Conservation (phyloP, 2,797 vertebrate genomes). For the Alosa sapidissima region DNA sequence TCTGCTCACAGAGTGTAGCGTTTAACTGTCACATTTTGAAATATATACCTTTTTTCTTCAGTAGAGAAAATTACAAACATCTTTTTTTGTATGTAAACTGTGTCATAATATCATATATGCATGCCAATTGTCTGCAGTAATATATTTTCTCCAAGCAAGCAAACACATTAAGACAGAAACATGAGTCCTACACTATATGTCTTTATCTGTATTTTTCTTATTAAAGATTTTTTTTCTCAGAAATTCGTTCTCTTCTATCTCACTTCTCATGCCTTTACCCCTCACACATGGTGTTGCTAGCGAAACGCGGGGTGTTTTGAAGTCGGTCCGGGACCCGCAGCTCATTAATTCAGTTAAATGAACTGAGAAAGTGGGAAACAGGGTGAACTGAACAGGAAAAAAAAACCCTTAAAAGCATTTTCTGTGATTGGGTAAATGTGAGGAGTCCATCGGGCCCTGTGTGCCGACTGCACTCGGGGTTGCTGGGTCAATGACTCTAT, state of each 20-base stretch:
- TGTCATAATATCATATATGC: not conserved
- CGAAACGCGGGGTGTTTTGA: slow-evolving; percentile 53
- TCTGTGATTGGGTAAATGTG: slow-evolving; percentile 66
- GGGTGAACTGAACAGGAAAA: slow-evolving; percentile 67
- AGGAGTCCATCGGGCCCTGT: slow-evolving; percentile 47
- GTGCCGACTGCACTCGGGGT: slow-evolving; percentile 52
- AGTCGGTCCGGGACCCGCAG: slow-evolving; percentile 60
- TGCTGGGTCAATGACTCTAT: slow-evolving; percentile 65
- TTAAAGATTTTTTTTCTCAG: not conserved
- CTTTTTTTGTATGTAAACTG: not conserved
- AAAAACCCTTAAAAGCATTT: slow-evolving; percentile 68
- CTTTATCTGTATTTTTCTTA: not conserved
- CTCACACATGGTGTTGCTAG: slow-evolving; percentile 45
- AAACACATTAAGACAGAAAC: not conserved
- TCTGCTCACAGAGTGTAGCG: too few relatives aligned
- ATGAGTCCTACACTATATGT: not conserved
- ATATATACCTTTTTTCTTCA: not conserved
- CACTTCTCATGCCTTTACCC: slow-evolving; percentile 35
- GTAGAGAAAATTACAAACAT: not conserved
- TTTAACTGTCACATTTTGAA: not conserved
- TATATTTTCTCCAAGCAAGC: not conserved
- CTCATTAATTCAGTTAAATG: slow-evolving; percentile 85
- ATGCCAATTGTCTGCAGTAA: not conserved
- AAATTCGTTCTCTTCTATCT: slow-evolving; percentile 37
- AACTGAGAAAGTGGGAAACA: slow-evolving; percentile 76